A percentile compares a stretch with the other conserved stretches of the same genome.
These are phyloP conservation scores for Ennomos erosarius DNA, from an alignment of 2,888 invertebrate species.

Conservation along the genomic window DNA sequence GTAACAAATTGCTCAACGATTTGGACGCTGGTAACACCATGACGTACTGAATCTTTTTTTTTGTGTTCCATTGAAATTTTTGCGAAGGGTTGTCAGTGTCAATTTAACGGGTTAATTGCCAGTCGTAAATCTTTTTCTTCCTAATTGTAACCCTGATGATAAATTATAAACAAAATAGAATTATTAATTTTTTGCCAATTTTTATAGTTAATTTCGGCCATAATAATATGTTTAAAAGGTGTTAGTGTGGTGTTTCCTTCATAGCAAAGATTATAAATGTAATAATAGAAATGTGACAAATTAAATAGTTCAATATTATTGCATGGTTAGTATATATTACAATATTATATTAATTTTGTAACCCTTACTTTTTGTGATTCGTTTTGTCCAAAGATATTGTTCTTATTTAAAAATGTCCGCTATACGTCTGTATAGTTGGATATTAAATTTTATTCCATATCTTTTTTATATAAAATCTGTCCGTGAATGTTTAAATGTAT, in stretches of 20 bases:
- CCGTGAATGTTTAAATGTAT: conserved; percentile 19
- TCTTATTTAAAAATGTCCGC: conserved; percentile 37
- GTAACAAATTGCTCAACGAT: conserved; percentile 47
- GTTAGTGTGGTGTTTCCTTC: conserved; percentile 16
- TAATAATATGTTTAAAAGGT: conserved; percentile 41
- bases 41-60: conserved; percentile 28
- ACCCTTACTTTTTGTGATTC: conserved; percentile 49
- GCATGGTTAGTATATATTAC: conserved; percentile 15
- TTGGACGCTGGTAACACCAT: conserved; percentile 41
- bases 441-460: conserved; percentile 25
- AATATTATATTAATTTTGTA: conserved; percentile 35
- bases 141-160: background rate
- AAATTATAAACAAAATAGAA: background rate
- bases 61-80: conserved; percentile 12
- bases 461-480: conserved; percentile 27
- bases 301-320: background rate
- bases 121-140: conserved; percentile 4
- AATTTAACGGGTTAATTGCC: conserved; percentile 19
- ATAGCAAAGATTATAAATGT: conserved; percentile 7
- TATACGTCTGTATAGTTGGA: conserved; percentile 51
- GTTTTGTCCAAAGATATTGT: conserved; percentile 63
- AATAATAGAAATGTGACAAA: background rate
- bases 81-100: conserved; percentile 5
- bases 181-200: conserved; percentile 12
- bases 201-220: conserved; percentile 43